Evolutionary conservation across 2,888 invertebrate species (phyloP).

Genomic region (Dicranocentrus wangi): DNA sequence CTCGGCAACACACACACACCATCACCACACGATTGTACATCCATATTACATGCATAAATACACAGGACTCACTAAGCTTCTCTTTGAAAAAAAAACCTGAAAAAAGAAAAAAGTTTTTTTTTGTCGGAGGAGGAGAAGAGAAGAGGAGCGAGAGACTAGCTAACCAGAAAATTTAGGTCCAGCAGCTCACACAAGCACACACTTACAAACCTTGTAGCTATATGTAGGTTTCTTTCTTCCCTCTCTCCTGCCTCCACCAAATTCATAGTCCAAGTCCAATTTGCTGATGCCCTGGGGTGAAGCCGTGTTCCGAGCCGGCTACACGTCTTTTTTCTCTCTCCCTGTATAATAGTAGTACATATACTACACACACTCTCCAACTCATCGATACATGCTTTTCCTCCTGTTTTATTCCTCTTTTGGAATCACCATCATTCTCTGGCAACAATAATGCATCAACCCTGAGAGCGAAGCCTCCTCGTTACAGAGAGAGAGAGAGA

Average conservation of each 20-base stretch:
- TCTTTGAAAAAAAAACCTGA: conserved; percentile 18
- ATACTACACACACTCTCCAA: conserved; percentile 1
- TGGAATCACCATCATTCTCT: too few species aligned
- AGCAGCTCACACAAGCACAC: too few species aligned
- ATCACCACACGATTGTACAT: background rate
- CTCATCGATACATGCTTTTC: conserved; percentile 39
- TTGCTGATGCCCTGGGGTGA: conserved; percentile 62
- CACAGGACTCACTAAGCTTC: conserved; percentile 26
- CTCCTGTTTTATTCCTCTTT: conserved; percentile 20
- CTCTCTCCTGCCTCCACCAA: conserved; percentile 50
- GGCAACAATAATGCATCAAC: too few species aligned
- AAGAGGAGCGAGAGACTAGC: conserved; percentile 21
- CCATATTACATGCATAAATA: conserved; percentile 35
- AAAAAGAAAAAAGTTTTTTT: too few species aligned
- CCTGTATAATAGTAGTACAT: background rate
- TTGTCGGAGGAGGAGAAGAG: too few species aligned
- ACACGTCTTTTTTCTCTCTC: too few species aligned
- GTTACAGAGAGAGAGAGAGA: conserved; percentile 29
- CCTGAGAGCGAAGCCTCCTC: conserved; percentile 6
- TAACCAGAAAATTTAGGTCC: conserved; percentile 45
- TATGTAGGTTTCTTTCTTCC: too few species aligned
- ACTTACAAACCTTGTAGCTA: too few species aligned
- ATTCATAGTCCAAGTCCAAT: conserved; percentile 59
- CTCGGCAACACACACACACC: background rate
- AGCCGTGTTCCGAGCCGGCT: conserved; percentile 21